Base-by-base conservation (phyloP, 2,888 invertebrate species). In the Masnerella sp. region DNA sequence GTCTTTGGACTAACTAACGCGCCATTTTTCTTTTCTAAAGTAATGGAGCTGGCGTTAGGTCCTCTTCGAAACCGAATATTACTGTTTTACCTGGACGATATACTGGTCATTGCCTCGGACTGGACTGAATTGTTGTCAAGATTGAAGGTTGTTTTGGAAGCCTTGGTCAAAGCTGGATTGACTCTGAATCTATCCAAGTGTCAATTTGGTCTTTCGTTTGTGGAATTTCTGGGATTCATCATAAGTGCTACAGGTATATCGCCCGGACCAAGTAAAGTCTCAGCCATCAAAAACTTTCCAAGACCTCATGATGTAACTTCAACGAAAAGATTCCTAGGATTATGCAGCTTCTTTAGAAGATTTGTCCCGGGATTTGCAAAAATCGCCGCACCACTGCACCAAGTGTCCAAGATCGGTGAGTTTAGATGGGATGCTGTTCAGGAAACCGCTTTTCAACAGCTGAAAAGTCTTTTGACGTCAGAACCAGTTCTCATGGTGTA, bases 201-300 rank as follows among this genome's bases (percentile, higher is more conserved):
- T 22, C 22, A 36, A 5, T 38, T 38, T 18, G 52, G 30, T 12
- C 20, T 36, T 5, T 3, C 7, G 0, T 12, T 15, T 9, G 47
- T 28, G 0, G 52, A 43, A 8, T 68, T 45, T 45, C 25, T 59
- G 9, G 59, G 52, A 0, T 52, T 52, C 32, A 30, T 51, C 9
- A 30, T 68, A 9, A 52, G 36, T 7, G 28, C 17, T 0, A n/a
- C 5, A 22, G 59, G 45, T 8, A 51, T 68, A 5, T 43, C 51
- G 28, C 68, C 68, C 11, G 59, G 52, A 2, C 8, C 43, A 9
- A 18, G 2, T 2, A 68, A 68, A 15, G 47, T 56, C 4, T 8
- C n/a, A 11, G 56, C 65, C 20, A 47, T 68, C 1, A n/a, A 20
- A 2, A 11, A 32, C n/a, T 68, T 62, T 17, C 62, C 54, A 0